Evolutionary conservation across 2,113 vertebrate species (phyloP), one percentile per base, ranked within the genome.

Genomic region (Cairina moschata): DNA sequence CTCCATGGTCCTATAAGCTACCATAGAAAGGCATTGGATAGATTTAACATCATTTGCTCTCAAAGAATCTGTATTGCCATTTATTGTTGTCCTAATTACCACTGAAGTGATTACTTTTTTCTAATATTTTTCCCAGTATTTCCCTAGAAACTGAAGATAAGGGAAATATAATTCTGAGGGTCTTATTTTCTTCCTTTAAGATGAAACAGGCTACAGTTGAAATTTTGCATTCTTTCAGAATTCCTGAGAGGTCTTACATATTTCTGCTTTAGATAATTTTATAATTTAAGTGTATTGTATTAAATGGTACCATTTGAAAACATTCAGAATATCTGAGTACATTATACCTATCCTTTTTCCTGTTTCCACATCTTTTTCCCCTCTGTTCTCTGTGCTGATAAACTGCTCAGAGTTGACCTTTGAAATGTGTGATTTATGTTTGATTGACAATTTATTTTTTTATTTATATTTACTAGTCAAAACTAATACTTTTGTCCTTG

Each of bases 51-150:
- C 3, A 34, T 40, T 87, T 78, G 1, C 12, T 63, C 14, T 63
- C 2, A 1, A 40, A n/a, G 67, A 67, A 36, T 40, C 42, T 2
- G 1, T 38, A 20, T 25, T 59, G 28, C 10, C 6, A 1, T 17
- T 59, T 65, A 82, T 55, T 91, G 21, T 42, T 63, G 14, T 46
- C 10, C 12, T 38, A 42, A 9, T 31, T 40, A 55, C 1, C 9
- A 40, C 14, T 66, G n/a, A 52, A 44, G 12, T 32, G 31, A 36
- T 22, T 72, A 7, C 6, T 75, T 75, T n/a, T 28, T 21, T 48
- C 25, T 6, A 71, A 8, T 38, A 65, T n/a, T 83, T 87, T 18
- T 63, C 75, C 29, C 31, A 77, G 2, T 9, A 0, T 59, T 72
- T 79, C 55, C 44, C 31, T 66, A 69, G 40, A 86, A 81, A 62